Evolutionary conservation across 2,888 invertebrate genomes (phyloP), one percentile per base, ranked within the genome.

Genomic region (Mythimna loreyi): DNA sequence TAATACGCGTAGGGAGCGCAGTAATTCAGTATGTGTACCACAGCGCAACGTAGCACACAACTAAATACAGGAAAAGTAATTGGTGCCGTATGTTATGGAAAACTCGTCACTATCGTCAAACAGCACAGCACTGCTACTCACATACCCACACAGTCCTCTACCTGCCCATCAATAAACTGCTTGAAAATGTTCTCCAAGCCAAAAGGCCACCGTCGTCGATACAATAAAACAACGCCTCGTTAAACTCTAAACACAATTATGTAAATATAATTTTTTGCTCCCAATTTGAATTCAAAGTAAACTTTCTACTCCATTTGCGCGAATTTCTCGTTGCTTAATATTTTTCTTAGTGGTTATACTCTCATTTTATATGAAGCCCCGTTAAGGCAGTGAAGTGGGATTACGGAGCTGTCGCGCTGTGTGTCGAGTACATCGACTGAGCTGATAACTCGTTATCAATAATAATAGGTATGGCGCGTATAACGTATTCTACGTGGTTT

Each of bases 281-380:
- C 23, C 47, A 69, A 69, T 63, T 74, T 69, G 19, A 70, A 63
- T 69, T 65, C 58, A 68, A 74, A 67, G 58, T 64, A 64, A 68
- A 69, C 43, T 77, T 77, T 61, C 40, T 28, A 47, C 52, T 66
- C 50, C 64, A 25, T 64, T 74, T 57, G 23, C 56, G 30, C 52
- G 56, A 66, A 43, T 67, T 58, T 67, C 50, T 58, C 68, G 28
- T 56, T 64, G 53, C 52, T 63, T 69, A 23, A 67, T 69, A 67
- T 80, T 72, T 75, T 69, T 72, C 67, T 72, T 65, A 67, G 69
- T 75, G 60, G 61, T 77, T 68, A 71, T 71, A 59, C 68, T 67
- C 56, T 65, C 64, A 80, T 76, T 72, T 79, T 58, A 64, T 66
- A 71, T 30, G 50, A 72, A 74, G 68, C 55, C 50, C 50, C 56